These are phyloP conservation scores for Cataglyphis altisquamis DNA, from an alignment of 2,888 invertebrate genomes.

Conservation along the genomic window DNA sequence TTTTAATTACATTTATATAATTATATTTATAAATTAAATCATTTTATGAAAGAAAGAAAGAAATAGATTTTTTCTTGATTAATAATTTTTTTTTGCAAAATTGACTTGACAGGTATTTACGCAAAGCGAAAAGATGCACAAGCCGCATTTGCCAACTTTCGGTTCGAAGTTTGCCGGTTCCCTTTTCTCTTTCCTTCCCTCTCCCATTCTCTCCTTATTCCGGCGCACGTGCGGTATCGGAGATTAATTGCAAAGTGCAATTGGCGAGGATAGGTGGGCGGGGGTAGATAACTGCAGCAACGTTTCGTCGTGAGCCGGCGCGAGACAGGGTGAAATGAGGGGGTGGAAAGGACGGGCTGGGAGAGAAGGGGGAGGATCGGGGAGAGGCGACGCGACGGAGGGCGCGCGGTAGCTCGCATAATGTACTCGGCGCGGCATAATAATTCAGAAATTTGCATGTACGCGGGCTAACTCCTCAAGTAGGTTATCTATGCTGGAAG, in stretches of 20 bases:
- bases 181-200: not conserved
- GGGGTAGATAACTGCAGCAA: conserved; percentile 65
- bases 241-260: conserved; percentile 65
- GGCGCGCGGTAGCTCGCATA: conserved; percentile 71
- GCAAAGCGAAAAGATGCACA: not conserved
- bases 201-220: conserved; percentile 51
- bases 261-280: conserved; percentile 52
- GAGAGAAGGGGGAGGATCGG: conserved; percentile 30
- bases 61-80: not conserved
- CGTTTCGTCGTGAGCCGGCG: conserved; percentile 51
- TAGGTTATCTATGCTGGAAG: conserved; percentile 86
- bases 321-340: conserved; percentile 23
- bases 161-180: conserved; percentile 57
- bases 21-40: conserved; percentile 1
- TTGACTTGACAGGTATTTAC: conserved; percentile 7
- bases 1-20: not conserved
- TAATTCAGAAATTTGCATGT: conserved; percentile 86
- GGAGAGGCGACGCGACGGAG: conserved; percentile 44
- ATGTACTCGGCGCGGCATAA: conserved; percentile 83
- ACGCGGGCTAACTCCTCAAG: conserved; percentile 86
- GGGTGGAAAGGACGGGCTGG: not conserved
- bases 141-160: conserved; percentile 53
- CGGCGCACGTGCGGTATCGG: conserved; percentile 63
- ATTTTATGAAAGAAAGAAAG: not conserved
- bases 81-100: conserved; percentile 6